Conservation (phyloP, 1,140 invertebrate species). For the Lepidotrigona ventralis region DNA sequence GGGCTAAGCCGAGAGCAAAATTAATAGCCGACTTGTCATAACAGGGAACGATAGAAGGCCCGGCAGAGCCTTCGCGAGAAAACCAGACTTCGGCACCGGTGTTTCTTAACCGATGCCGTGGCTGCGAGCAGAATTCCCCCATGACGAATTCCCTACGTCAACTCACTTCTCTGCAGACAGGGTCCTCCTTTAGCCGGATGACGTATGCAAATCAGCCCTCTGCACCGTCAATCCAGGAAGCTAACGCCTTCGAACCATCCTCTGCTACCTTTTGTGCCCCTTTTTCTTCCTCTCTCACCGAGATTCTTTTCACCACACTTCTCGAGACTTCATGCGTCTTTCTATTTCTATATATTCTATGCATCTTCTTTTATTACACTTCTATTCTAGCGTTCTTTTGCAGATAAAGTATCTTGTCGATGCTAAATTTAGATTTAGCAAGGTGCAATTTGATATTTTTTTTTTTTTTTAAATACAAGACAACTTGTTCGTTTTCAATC, state of each 20-base stretch:
- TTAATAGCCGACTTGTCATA: constrained; percentile 67
- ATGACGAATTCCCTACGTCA: constrained; percentile 67
- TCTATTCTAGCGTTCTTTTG: background rate
- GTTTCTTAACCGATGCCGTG: constrained; percentile 45
- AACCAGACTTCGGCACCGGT: constrained; percentile 47
- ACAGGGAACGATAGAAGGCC: constrained; percentile 60
- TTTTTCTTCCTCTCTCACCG: background rate
- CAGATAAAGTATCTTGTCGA: background rate
- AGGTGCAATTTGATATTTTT: too few species aligned
- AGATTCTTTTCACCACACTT: background rate
- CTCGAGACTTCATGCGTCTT: too few species aligned
- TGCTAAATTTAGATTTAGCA: too few species aligned
- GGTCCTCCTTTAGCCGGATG: constrained; percentile 51
- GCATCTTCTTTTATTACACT: background rate
- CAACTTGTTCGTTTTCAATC: too few species aligned
- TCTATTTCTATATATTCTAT: background rate
- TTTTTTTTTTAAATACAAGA: too few species aligned
- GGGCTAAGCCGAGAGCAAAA: constrained; percentile 60
- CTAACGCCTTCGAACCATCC: constrained; percentile 8
- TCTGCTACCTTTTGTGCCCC: background rate
- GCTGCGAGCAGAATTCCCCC: constrained; percentile 60
- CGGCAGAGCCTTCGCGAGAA: constrained; percentile 26
- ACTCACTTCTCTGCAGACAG: constrained; percentile 47
- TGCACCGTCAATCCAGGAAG: constrained; percentile 47
- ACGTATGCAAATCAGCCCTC: constrained; percentile 63